Evolutionary conservation across 2,888 invertebrate species (phyloP), one percentile per base, ranked within the genome.

Genomic region (Oeneis ivallda): DNA sequence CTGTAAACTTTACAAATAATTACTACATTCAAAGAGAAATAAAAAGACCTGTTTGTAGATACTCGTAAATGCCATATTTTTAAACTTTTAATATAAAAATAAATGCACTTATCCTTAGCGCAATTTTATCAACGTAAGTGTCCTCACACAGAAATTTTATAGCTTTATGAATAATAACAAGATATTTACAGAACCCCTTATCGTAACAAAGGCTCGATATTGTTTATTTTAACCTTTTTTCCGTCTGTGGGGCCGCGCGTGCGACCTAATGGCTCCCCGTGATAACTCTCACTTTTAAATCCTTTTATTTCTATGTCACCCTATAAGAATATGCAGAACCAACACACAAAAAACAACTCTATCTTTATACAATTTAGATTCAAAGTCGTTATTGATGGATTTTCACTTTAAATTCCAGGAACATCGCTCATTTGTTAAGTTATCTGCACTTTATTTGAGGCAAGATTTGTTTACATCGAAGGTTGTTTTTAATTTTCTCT

Each of bases 221-320:
- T 71, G 68, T 79, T 80, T 77, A 78, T 80, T 81, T 56, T 77
- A 77, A 63, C 66, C 73, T 77, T 82, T 81, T 83, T 81, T 77
- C 76, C 62, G 74, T 81, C 82, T 79, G 83, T 84, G 84, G 77
- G 82, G 77, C 83, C 86, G 91, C 92, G 90, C 92, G 92, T 92
- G 91, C 91, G 87, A 77, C 75, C 85, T 91, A 91, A 92, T 91
- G 91, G 89, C 82, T 78, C 84, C 81, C 85, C 71, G 91, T 90
- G 92, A 92, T 92, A 92, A 91, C 89, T 91, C 91, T 92, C 91
- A 92, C 91, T 91, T 88, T 87, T 85, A 82, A 84, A 84, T 86
- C 86, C 86, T 87, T 85, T 87, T 87, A 85, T 83, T 79, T 81
- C 80, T 82, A 81, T 85, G 84, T 89, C 89, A 85, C 82, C 82